These are phyloP conservation scores for Chrysopilus asiliformis DNA, from an alignment of 2,888 invertebrate genomes.

Conservation along the genomic window DNA sequence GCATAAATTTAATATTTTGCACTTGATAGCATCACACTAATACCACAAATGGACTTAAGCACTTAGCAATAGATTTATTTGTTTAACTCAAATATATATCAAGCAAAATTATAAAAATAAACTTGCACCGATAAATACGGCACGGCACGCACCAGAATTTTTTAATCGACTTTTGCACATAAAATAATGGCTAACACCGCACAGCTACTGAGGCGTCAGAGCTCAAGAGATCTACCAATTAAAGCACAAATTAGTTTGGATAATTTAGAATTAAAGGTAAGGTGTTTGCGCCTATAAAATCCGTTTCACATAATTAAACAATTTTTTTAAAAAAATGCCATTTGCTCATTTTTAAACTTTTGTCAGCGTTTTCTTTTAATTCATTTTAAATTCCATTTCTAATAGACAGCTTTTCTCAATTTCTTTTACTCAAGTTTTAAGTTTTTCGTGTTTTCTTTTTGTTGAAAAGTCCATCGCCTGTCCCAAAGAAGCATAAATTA, in stretches of 20 bases:
- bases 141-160: not conserved
- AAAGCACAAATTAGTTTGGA: slow-evolving; percentile 61
- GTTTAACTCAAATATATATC: no score
- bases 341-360: no score
- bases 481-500: no score
- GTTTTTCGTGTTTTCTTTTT: no score
- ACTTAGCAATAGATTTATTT: slow-evolving; percentile 13
- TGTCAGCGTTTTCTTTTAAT: no score
- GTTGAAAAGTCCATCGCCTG: no score
- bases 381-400: no score
- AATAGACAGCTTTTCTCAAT: no score
- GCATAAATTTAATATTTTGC: slow-evolving; percentile 1
- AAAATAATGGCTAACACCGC: slow-evolving; percentile 75
- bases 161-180: not conserved
- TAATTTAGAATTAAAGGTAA: slow-evolving; percentile 72
- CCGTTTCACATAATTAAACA: not conserved
- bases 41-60: slow-evolving; percentile 14
- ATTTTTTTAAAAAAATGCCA: no score
- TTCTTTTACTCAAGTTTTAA: no score
- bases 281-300: no score
- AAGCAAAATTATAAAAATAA: not conserved
- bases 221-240: slow-evolving; percentile 63
- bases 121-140: slow-evolving; percentile 3
- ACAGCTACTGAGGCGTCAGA: slow-evolving; percentile 75
- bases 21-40: slow-evolving; percentile 4